Base-by-base conservation (phyloP, 2,797 vertebrate species). In the Pseudomugil tenellus region DNA sequence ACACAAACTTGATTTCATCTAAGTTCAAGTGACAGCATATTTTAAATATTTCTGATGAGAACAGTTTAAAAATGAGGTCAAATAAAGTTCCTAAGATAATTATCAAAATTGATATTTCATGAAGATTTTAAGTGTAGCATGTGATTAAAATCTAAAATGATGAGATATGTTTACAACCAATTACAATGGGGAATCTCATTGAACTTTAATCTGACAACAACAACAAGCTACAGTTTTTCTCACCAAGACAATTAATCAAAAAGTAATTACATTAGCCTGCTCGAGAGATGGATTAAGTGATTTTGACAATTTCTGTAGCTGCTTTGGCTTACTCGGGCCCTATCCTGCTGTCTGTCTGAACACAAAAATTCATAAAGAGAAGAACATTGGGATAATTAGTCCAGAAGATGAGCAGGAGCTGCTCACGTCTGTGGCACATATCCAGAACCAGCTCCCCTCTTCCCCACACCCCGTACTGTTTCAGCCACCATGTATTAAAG, bases 261-360 rank as follows among this genome's bases (percentile, higher is more conserved):
- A 91, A 87, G 78, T 87, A 93, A 91, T 92, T 90, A 90, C 84
- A 83, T 92, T 82, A 86, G 80, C 72, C 67, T 73, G 85, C 86
- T 83, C 59, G 7, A 14, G 65, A 89, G 80, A 89, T 83, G 87
- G 89, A 90, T 90, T 87, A 86, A 93, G 83, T 73, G 60, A 80
- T 91, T 91, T 82, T 88, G 89, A 91, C 91, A 85, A 87, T 90
- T 83, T 81, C 73, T 65, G 77, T 25, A 43, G 77, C 75, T 77
- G 79, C 58, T 63, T 76, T 43, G 64, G 65, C 78, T 79, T 23
- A 66, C 54, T 58, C 28, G 0, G 65, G 72, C 76, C 66, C 29
- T 41, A 10, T 80, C 76, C 77, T 31, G 76, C 84, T 80, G 86
- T 73, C 80, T 80, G 77, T 55, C 0, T 48, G 63, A 72, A 63